Conservation (phyloP, 2,113 vertebrate species). For the Python bivittatus region DNA sequence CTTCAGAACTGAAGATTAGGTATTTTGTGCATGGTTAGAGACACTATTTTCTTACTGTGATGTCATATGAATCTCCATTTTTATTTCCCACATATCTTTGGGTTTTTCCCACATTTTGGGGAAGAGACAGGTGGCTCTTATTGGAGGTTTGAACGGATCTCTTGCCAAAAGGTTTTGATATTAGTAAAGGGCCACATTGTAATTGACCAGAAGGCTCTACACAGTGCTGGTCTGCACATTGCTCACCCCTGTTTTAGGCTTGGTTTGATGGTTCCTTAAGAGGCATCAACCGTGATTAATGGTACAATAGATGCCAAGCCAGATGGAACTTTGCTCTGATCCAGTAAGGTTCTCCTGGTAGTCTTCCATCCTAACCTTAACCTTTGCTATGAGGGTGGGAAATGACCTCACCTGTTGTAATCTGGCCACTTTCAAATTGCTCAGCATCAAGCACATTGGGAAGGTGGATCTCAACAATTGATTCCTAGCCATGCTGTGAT, state of each 20-base stretch:
- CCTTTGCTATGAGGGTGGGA: not conserved
- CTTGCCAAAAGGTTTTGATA: not conserved
- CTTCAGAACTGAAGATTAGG: not conserved
- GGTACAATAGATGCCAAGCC: not conserved
- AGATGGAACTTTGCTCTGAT: not conserved
- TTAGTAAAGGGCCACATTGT: too few relatives aligned
- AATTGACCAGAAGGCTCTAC: too few relatives aligned
- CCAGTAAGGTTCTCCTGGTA: not conserved
- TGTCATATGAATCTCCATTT: not conserved
- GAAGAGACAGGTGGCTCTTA: not conserved
- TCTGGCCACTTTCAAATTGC: not conserved
- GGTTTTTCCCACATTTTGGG: not conserved
- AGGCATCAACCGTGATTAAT: too few relatives aligned
- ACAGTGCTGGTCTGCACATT: too few relatives aligned
- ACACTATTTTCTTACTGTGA: not conserved
- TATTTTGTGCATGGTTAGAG: not conserved
- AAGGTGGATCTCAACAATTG: conserved; percentile 16
- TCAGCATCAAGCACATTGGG: not conserved
- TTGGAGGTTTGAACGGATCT: not conserved
- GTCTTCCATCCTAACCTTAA: not conserved
- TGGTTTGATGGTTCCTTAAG: not conserved
- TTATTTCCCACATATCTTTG: not conserved
- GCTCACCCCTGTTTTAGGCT: too few relatives aligned
- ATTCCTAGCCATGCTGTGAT: not conserved
- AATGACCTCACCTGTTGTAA: not conserved